These are phyloP conservation scores for Chrysodeixis includens DNA, from an alignment of 2,888 invertebrate genomes.

Conservation along the genomic window DNA sequence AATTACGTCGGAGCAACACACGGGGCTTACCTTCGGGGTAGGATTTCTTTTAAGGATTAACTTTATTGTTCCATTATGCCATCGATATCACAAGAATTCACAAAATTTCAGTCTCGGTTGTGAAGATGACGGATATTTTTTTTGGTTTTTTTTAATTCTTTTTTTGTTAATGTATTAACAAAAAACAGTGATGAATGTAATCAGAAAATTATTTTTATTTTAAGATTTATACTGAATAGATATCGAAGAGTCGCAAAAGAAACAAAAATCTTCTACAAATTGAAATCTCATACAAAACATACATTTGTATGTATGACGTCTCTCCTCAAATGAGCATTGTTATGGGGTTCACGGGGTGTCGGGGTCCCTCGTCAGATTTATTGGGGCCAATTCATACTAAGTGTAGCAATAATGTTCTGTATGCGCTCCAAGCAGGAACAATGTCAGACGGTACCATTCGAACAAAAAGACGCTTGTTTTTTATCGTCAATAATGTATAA, in stretches of 20 bases:
- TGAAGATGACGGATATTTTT: no score
- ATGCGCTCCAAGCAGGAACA: not conserved
- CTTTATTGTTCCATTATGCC: not conserved
- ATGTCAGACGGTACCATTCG: not conserved
- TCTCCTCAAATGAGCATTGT: not conserved
- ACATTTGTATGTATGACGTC: slow-evolving; percentile 7
- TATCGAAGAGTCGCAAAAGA: not conserved
- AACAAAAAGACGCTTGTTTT: not conserved
- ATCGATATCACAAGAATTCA: not conserved
- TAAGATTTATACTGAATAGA: not conserved
- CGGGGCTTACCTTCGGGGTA: not conserved
- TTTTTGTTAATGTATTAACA: no score
- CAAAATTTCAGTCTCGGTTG: no score
- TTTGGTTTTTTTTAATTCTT: no score
- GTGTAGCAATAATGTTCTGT: slow-evolving; percentile 12
- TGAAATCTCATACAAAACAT: not conserved
- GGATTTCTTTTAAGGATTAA: slow-evolving; percentile 1
- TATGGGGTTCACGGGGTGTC: not conserved
- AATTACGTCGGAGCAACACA: not conserved
- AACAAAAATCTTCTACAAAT: not conserved
- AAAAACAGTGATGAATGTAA: not conserved
- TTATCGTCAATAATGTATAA: not conserved
- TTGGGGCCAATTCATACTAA: slow-evolving; percentile 14
- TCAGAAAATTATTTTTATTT: not conserved
- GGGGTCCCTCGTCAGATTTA: slow-evolving; percentile 10